A percentile compares a stretch with the other conserved stretches of the same genome.
Conservation (phyloP, 2,113 vertebrate species). For the Cyprinodon variegatus region DNA sequence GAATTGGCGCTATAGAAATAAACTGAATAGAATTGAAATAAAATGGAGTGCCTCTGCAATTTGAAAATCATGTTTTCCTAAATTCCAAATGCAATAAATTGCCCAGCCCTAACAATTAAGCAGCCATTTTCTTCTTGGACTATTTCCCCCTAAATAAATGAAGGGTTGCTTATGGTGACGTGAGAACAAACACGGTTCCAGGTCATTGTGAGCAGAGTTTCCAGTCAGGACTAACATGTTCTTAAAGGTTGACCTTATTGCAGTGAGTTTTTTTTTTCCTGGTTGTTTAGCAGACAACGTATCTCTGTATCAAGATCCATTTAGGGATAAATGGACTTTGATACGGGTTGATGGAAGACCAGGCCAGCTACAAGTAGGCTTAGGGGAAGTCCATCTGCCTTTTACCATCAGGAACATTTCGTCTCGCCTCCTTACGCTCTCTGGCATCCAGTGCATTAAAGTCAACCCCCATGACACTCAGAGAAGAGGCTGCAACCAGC, state of each 20-base stretch:
- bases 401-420: slow-evolving; percentile 50
- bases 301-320: slow-evolving; percentile 6
- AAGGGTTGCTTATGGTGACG: too few species aligned
- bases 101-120: too few species aligned
- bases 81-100: too few species aligned
- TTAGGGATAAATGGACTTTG: slow-evolving; percentile 31
- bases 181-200: too few species aligned
- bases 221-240: background rate
- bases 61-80: too few species aligned
- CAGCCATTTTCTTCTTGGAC: too few species aligned
- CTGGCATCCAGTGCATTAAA: slow-evolving; percentile 67
- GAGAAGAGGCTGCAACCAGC: slow-evolving; percentile 48
- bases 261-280: background rate
- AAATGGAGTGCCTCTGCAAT: too few species aligned
- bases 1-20: too few species aligned
- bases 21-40: too few species aligned
- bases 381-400: slow-evolving; percentile 44
- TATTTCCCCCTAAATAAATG: too few species aligned
- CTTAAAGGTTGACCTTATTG: background rate
- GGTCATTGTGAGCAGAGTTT: background rate
- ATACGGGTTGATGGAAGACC: slow-evolving; percentile 47
- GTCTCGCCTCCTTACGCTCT: slow-evolving; percentile 50
- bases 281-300: background rate
- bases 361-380: slow-evolving; percentile 27
- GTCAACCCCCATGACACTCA: slow-evolving; percentile 68